Conservation (phyloP, 1,140 invertebrate genomes). For the Drosophila sturtevanti region DNA sequence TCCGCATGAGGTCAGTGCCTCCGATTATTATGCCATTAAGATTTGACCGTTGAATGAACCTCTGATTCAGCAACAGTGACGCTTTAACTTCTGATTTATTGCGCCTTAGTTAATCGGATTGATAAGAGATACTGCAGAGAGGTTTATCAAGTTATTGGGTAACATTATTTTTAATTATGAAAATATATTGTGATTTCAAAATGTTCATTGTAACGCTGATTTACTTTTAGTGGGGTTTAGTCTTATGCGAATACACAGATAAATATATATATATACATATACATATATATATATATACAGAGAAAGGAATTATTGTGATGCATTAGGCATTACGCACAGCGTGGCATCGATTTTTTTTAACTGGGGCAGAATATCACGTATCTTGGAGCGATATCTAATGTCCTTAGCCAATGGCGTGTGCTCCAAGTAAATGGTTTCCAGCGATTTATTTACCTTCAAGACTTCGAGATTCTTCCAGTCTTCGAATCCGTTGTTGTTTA, state of each 20-base stretch:
- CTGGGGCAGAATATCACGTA: conserved; percentile 93
- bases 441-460: conserved; percentile 88
- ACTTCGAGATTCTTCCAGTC: conserved; percentile 93
- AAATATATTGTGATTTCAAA: conserved; percentile 10
- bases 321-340: conserved; percentile 85
- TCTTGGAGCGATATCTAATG: conserved; percentile 94
- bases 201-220: neutral
- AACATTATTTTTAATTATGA: conserved; percentile 1
- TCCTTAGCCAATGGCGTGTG: conserved; percentile 94
- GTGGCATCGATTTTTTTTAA: conserved; percentile 98
- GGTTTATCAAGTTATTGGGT: neutral
- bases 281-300: conserved; percentile 20
- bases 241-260: conserved; percentile 28
- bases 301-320: neutral
- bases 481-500: conserved; percentile 95
- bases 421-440: conserved; percentile 97
- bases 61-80: neutral
- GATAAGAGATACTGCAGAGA: conserved; percentile 6
- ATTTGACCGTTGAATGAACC: conserved; percentile 22
- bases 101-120: neutral
- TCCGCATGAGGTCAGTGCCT: conserved; percentile 85
- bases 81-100: conserved; percentile 9
- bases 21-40: conserved; percentile 84
- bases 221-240: conserved; percentile 2
- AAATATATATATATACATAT: conserved; percentile 15